Evolutionary conservation across 2,113 vertebrate genomes (phyloP).

Genomic region (Opisthocomus hoazin): DNA sequence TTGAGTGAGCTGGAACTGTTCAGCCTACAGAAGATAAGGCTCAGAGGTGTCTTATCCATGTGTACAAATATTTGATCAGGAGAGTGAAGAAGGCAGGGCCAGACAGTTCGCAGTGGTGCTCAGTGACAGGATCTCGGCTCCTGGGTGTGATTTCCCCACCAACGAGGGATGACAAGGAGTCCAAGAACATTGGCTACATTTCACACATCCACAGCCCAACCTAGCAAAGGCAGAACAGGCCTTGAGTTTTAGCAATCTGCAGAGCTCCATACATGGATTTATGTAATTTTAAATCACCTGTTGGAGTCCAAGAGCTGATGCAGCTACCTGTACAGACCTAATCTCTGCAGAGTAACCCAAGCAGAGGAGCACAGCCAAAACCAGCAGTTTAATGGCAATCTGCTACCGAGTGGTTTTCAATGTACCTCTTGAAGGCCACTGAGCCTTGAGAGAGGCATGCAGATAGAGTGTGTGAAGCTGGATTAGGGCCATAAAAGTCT

Average conservation of each 20-base stretch:
- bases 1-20: not conserved
- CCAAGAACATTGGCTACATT: rapidly evolving
- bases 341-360: not conserved
- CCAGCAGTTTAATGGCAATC: not conserved
- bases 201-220: not conserved
- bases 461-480: not conserved
- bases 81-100: not conserved
- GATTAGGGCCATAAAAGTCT: not conserved
- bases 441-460: not conserved
- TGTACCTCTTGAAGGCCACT: not conserved
- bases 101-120: not conserved
- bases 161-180: not conserved
- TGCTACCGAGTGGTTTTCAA: not conserved
- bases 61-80: too few species aligned
- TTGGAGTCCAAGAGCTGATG: not conserved
- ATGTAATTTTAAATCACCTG: not conserved
- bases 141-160: not conserved
- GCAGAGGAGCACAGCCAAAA: not conserved
- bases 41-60: not conserved
- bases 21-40: not conserved
- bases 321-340: not conserved
- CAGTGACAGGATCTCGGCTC: not conserved
- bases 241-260: not conserved
- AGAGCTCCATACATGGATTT: not conserved
- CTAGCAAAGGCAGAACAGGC: not conserved